Base-by-base conservation (phyloP, 2,797 vertebrate species). In the Emydoidea blandingii region DNA sequence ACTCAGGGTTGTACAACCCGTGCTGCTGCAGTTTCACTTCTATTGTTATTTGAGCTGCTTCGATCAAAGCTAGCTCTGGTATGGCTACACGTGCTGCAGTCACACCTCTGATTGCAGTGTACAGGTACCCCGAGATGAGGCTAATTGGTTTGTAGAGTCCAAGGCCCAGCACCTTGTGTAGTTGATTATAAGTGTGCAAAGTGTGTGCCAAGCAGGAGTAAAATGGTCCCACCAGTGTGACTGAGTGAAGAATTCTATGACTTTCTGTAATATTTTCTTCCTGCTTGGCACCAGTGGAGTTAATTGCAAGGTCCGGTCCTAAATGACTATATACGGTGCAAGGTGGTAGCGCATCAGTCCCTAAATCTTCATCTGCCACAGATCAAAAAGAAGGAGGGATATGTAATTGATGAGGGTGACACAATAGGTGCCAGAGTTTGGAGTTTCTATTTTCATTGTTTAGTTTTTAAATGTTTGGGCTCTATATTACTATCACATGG, bases 281-380 rank as follows among this genome's bases (percentile, higher is more conserved):
- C 44, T 47, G 74, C 8, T 2, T 47, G 44, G 74, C 25, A 47
- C 27, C 47, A 14, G 74, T 76, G 27, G 8, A 44, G 74, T 49
- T 49, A 47, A 49, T 29, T 47, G 44, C 41, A 47, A 12, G 4
- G 41, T 76, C 65, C 18, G 1, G 34, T n/a, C 91, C 78, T 85
- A 87, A 83, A 90, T 68, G 78, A 84, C 47, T 82, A 34, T 5
- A n/a, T 4, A 0, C 14, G 0, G 6, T 29, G 65, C n/a, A 31
- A 91, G 47, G 84, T 7, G 47, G 50, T 68, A 93, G 72, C 81
- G 82, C 47, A 79, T 10, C 74, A 29, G 83, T 80, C 83, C 79
- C 89, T 88, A 92, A 92, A 81, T 86, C 87, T 87, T 96, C 86
- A 81, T 81, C 81, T 89, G 54, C 85, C 82, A 90, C 4, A 86